Percentiles rank a stretch among this genome's conserved stretches.
Evolutionary conservation across 1,140 invertebrate species (phyloP).

Genomic region (Hypothenemus hampei): DNA sequence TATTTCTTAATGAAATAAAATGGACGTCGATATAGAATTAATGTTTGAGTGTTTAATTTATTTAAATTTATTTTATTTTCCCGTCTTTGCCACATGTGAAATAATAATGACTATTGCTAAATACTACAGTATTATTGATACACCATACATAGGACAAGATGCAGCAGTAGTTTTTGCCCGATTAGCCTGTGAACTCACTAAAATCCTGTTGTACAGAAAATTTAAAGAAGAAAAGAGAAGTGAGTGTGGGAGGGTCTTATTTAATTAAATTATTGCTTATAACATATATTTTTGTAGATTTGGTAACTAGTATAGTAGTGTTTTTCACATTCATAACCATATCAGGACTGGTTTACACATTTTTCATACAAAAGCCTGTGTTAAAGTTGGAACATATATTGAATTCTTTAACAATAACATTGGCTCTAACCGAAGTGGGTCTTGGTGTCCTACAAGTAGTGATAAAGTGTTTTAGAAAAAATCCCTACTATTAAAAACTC

Average conservation of each 20-base stretch:
- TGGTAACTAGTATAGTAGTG: conserved; percentile 31
- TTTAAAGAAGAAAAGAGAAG: conserved; percentile 35
- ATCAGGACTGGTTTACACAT: conserved; percentile 30
- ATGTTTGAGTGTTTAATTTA: conserved; percentile 40
- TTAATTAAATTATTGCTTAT: not conserved
- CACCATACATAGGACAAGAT: conserved; percentile 32
- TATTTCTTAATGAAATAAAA: too few species aligned
- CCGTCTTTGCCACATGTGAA: conserved; percentile 35
- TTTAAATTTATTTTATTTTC: conserved; percentile 36
- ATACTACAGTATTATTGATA: conserved; percentile 32
- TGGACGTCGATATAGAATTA: conserved; percentile 36
- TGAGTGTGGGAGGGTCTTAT: conserved; percentile 12
- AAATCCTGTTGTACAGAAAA: conserved; percentile 34
- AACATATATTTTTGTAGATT: conserved; percentile 26
- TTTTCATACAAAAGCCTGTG: conserved; percentile 32
- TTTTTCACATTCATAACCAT: conserved; percentile 33
- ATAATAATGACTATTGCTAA: conserved; percentile 36
- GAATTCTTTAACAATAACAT: conserved; percentile 28
- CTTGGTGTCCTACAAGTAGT: conserved; percentile 33
- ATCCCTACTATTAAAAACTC: conserved; percentile 37
- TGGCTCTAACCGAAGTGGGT: conserved; percentile 32
- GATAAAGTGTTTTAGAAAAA: conserved; percentile 31
- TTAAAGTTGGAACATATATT: conserved; percentile 36
- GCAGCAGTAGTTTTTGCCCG: conserved; percentile 31
- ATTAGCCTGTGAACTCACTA: conserved; percentile 29